These are phyloP conservation scores for Dendrolimus houi DNA, from an alignment of 2,888 invertebrate genomes.

Conservation along the genomic window DNA sequence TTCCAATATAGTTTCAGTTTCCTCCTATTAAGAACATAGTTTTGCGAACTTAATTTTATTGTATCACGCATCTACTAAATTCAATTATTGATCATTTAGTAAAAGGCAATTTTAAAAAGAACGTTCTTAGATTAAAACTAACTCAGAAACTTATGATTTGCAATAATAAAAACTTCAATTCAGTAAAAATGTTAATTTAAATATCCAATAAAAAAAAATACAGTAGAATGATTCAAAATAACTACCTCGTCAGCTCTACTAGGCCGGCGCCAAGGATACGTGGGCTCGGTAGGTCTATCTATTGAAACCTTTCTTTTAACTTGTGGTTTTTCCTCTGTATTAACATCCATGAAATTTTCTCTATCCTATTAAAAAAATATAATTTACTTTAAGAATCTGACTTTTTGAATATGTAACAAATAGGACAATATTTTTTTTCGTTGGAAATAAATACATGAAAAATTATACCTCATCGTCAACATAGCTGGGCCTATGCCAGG, in stretches of 20 bases:
- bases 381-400: too few relatives aligned
- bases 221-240: not conserved
- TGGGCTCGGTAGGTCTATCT: conserved; percentile 26
- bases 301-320: conserved; percentile 25
- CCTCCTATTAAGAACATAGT: not conserved
- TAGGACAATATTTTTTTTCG: too few relatives aligned
- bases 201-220: too few relatives aligned
- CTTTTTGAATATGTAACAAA: not conserved
- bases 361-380: conserved; percentile 14
- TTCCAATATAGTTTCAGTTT: not conserved
- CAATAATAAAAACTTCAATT: too few relatives aligned
- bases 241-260: conserved; percentile 34
- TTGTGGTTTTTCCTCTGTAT: conserved; percentile 23
- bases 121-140: too few relatives aligned
- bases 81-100: too few relatives aligned
- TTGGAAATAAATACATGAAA: too few relatives aligned
- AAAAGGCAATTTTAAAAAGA: too few relatives aligned
- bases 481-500: conserved; percentile 30
- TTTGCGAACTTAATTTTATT: too few relatives aligned
- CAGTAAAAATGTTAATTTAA: too few relatives aligned
- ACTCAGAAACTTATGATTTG: too few relatives aligned
- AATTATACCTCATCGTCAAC: conserved; percentile 9
- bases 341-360: conserved; percentile 21
- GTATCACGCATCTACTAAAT: too few relatives aligned
- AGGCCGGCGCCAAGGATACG: conserved; percentile 26